phyloP scores from a whole-genome alignment of 2,113 vertebrate species.

The Sisor rabdophorus region DNA sequence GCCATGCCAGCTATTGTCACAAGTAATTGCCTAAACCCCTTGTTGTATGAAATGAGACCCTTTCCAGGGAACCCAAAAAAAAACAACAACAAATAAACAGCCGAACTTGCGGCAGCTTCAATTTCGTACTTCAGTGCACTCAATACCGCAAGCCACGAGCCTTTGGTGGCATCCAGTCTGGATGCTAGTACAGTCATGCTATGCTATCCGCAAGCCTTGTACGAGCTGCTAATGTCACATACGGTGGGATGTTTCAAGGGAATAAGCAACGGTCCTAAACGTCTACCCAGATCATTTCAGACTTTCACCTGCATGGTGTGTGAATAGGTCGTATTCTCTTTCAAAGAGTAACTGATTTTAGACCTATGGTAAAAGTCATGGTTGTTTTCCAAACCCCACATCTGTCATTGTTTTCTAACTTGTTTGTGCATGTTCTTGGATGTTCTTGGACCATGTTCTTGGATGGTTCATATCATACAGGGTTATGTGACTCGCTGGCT shows the following conservation, averaged over 20 bases:
- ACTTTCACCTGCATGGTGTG: not conserved
- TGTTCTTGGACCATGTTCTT: not conserved
- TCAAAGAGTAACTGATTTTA: not conserved
- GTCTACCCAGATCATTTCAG: not conserved
- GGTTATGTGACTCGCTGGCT: conserved; percentile 44
- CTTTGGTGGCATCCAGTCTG: conserved; percentile 23
- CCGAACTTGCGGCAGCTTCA: conserved; percentile 45
- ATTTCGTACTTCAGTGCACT: conserved; percentile 49
- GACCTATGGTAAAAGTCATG: not conserved
- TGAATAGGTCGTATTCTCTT: not conserved
- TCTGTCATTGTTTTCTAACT: not conserved
- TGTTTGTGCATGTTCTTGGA: conserved; percentile 11
- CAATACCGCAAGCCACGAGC: conserved; percentile 21
- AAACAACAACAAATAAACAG: conserved; percentile 29
- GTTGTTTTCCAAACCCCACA: not conserved
- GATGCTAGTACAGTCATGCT: conserved; percentile 2
- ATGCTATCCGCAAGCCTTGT: not conserved
- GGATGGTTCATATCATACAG: conserved; percentile 13
- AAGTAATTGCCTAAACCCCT: conserved; percentile 49
- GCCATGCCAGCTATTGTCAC: conserved; percentile 48
- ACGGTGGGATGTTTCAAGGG: no score
- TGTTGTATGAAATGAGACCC: conserved; percentile 47
- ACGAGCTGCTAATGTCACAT: not conserved
- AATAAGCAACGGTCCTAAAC: not conserved
- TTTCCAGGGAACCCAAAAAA: conserved; percentile 29